Percentiles rank a stretch among this genome's conserved stretches.
Conservation (phyloP, 37 sponge, comb jelly and placozoan species). For the Axinella damicornis region DNA sequence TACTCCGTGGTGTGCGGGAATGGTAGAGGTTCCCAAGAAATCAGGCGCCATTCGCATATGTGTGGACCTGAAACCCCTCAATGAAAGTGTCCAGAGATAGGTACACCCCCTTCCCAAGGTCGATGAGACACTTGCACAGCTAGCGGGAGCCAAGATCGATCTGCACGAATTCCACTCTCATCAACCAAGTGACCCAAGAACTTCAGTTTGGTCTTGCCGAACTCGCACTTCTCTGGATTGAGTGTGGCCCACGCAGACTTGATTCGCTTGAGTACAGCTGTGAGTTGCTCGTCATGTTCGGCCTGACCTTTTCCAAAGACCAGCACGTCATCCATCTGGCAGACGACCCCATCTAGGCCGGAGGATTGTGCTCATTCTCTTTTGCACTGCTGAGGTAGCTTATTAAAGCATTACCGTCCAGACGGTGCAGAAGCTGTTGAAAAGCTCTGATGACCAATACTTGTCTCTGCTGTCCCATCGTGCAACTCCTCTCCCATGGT, state of each 20-base stretch:
- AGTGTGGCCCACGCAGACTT: constrained; percentile 4
- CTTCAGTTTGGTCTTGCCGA: not conserved
- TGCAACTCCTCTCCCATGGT: constrained; percentile 54
- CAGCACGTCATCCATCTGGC: constrained; percentile 36
- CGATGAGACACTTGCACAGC: not conserved
- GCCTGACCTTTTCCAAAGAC: constrained; percentile 5
- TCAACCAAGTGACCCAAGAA: constrained; percentile 45
- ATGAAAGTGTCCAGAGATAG: not conserved
- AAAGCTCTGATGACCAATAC: constrained; percentile 18
- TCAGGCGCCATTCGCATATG: constrained; percentile 24
- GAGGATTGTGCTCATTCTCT: too few relatives aligned
- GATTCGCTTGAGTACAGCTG: not conserved
- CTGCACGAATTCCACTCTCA: constrained; percentile 25
- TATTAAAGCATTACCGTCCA: too few relatives aligned
- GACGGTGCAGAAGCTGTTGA: constrained; percentile 33
- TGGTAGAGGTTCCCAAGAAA: constrained; percentile 46
- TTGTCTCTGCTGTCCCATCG: constrained; percentile 40
- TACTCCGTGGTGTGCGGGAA: constrained; percentile 45
- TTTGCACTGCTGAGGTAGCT: too few relatives aligned
- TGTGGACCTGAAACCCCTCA: constrained; percentile 25
- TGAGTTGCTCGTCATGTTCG: constrained; percentile 14
- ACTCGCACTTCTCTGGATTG: constrained; percentile 36
- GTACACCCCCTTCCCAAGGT: not conserved
- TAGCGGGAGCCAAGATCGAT: constrained; percentile 13
- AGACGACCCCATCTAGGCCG: constrained; percentile 38